Base-by-base conservation (phyloP, 1,140 invertebrate species). In the Bombus soroeensis region DNA sequence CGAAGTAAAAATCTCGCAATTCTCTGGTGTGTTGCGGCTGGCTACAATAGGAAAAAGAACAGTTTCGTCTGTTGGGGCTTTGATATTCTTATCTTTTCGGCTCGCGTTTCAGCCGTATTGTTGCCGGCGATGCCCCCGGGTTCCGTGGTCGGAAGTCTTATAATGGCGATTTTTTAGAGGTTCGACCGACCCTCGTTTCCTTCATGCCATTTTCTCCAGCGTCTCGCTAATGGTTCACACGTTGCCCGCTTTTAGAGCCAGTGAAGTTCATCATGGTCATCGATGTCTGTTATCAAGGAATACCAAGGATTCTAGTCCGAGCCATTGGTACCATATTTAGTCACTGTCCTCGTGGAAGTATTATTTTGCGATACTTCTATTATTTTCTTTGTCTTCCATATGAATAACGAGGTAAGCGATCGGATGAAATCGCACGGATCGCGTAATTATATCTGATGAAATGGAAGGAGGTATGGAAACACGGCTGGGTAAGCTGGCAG, bases 71-170 rank as follows among this genome's bases (percentile, higher is more conserved):
- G 75, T 68, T 72, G 37, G 57, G 71, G 75, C 82, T 87, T 84
- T 87, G 86, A 87, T 87, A 87, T 87, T 87, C 82, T 87, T 87
- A 85, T 84, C 76, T 87, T 85, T 79, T 87, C 82, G 75, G 71
- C 43, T 75, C 76, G 68, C 74, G 47, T 79, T 87, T 80, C 82
- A 74, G 74, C 43, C 75, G 81, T 28, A 87, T 87, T 87, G 86
- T 87, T 79, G 82, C 47, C 76, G 59, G 68, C 75, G 76, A 83
- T 81, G 83, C 85, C 80, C 72, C 39, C 85, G 73, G 77, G 76
- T 72, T 76, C 32, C 64, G 62, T 76, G 73, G 39, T 86, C 78
- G 87, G 83, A 86, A 88, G 84, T 86, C 84, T 86, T 80, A 82
- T 88, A 88, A 88, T 86, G 78, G 86, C 78, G 78, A 80, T 88